Conservation (phyloP, 1,140 invertebrate species). For the Gryllus bimaculatus region DNA sequence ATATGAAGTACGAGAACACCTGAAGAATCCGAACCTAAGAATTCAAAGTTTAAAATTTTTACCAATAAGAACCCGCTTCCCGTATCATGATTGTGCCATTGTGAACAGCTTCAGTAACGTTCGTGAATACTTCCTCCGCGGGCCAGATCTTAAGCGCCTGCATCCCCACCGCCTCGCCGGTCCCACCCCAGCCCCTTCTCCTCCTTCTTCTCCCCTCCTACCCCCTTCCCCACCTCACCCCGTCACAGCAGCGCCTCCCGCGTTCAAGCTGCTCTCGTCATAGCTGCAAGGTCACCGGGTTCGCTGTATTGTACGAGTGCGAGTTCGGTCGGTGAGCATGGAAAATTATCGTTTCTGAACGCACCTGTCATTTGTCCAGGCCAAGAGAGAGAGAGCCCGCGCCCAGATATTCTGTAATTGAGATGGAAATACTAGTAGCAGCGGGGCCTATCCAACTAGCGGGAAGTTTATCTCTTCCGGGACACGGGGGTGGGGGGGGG, state of each 20-base stretch:
- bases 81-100: too few relatives aligned
- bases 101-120: too few relatives aligned
- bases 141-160: too few relatives aligned
- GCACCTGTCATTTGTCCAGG: neutral
- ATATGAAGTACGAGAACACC: too few relatives aligned
- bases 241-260: neutral
- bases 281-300: neutral
- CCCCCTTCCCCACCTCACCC: too few relatives aligned
- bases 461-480: neutral
- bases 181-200: too few relatives aligned
- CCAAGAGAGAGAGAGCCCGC: neutral
- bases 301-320: neutral
- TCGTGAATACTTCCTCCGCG: too few relatives aligned
- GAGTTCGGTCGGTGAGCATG: neutral
- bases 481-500: neutral
- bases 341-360: neutral
- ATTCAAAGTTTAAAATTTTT: too few relatives aligned
- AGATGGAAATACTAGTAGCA: neutral
- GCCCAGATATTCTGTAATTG: constrained; percentile 4
- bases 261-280: neutral
- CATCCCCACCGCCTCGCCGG: too few relatives aligned
- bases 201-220: neutral
- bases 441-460: neutral
- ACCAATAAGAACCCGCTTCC: too few relatives aligned
- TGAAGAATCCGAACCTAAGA: too few relatives aligned